Evolutionary conservation across 2,797 vertebrate genomes (phyloP), one percentile per base, ranked within the genome.

Genomic region (Siniperca undulata): DNA sequence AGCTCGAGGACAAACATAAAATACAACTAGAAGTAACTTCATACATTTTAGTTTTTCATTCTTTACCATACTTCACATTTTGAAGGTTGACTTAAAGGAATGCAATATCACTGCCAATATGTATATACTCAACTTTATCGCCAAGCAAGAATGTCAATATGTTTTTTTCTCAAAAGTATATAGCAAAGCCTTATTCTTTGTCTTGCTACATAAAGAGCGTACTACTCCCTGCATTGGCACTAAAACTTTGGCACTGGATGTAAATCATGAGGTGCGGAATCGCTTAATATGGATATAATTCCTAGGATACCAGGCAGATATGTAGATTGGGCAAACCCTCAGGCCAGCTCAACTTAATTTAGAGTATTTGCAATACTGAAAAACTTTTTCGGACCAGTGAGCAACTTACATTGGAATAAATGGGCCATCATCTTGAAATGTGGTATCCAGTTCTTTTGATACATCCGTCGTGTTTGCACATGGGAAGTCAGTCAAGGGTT

Each of bases 1-100:
- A 42, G 60, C 48, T 73, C 4, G 14, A 67, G 53, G 60, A 80
- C 44, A 78, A 65, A 80, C 27, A 68, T 27, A 5, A 81, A 68
- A 58, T 30, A 22, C 20, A 59, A 50, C 5, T 34, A 27, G 8
- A 22, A 38, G 62, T 56, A 19, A 46, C 19, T 14, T 65, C 12
- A 44, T 17, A 19, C 24, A 27, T 20, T 69, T 19, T 1, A 27
- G 9, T 14, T n/a, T 50, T 36, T 27, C 20, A 71, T 5, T 8
- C 3, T 55, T 34, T 30, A 27, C 7, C 16, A 30, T 7, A 17
- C 10, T 20, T 59, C 12, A 27, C 14, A 38, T 42, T 65, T 46
- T 46, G n/a, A 36, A 27, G 34, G 6, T n/a, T 17, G 9, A 40
- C 16, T 11, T 34, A 20, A 34, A 55, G 50, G 30, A 62, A 60